Evolutionary conservation across 2,113 vertebrate species (phyloP), one percentile per base, ranked within the genome.

Genomic region (Amblyopsis rosae): DNA sequence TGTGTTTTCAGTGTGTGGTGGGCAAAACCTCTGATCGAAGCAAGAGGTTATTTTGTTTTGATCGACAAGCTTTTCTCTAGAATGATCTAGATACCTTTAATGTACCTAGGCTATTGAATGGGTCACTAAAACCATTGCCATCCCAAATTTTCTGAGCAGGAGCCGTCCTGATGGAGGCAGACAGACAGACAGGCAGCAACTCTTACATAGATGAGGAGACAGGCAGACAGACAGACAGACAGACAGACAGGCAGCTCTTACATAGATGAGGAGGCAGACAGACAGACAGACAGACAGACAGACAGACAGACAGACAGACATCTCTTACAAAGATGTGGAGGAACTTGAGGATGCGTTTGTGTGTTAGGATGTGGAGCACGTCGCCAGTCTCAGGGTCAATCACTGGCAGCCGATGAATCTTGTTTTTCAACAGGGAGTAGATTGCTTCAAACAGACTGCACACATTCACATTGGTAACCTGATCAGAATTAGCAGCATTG

Each of bases 301-400:
- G 13, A 3, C 11, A 51, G 49, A 11, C 11, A 56, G 16, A 16
- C 54, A 17, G 19, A 1, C 8, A 56, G 54, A 26, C 62, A 59
- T 63, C 45, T 3, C 89, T 91, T 59, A 93, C 92, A 45, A 98
- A 99, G 73, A 98, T 94, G 79, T 97, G 94, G 57, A 99, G 93
- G 86, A 98, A 99, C 87, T 98, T 98, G 72, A 99, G 95, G 79
- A 99, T 95, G 45, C 97, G 94, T 73, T 99, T 99, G 86, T 99
- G 97, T 0, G 97, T 99, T 69, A 99, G 93, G 79, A 98, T 98
- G 81, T 97, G 94, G n/a, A 99, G 94, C 66, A 96, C 96, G 0
- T 96, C 92, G 17, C 97, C 97, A 0, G 97, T 95, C n/a, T 87
- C 26, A 0, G 97, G 97, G 79, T 99, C 97, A 3, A 99, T 95